Evolutionary conservation across 2,888 invertebrate species (phyloP).

Genomic region (Eupelmus urozonus): DNA sequence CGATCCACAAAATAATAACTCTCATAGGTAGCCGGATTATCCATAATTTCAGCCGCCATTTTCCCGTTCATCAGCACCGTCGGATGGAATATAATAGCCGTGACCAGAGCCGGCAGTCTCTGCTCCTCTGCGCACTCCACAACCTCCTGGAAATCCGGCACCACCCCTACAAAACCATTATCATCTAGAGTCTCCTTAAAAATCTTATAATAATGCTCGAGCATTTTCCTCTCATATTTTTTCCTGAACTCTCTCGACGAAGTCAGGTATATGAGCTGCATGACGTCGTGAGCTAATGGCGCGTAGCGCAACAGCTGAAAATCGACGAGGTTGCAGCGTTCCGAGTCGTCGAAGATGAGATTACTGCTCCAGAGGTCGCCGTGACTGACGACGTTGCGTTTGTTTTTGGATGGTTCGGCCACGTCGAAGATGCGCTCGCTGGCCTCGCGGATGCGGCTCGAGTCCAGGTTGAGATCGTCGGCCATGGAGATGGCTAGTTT

Average conservation of each 20-base stretch:
- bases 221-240: conserved; percentile 1
- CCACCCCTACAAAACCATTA: conserved; percentile 66
- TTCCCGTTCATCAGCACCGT: conserved; percentile 68
- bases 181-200: conserved; percentile 46
- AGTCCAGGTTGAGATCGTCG: conserved; percentile 53
- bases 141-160: conserved; percentile 72
- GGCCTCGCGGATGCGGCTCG: conserved; percentile 52
- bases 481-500: conserved; percentile 65
- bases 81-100: conserved; percentile 68
- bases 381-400: conserved; percentile 65
- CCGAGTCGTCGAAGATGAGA: conserved; percentile 24
- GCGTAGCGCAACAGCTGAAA: conserved; percentile 51
- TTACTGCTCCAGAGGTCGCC: conserved; percentile 56
- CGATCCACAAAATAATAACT: conserved; percentile 65
- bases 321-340: conserved; percentile 41
- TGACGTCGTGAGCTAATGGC: conserved; percentile 49
- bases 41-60: conserved; percentile 63
- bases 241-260: conserved; percentile 28
- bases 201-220: conserved; percentile 39
- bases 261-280: conserved; percentile 47
- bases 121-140: conserved; percentile 69
- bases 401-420: conserved; percentile 72
- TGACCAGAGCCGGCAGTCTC: conserved; percentile 67
- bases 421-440: conserved; percentile 63
- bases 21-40: conserved; percentile 63